These are phyloP conservation scores for Bicyclus anynana DNA, from an alignment of 1,140 invertebrate species.

Conservation along the genomic window DNA sequence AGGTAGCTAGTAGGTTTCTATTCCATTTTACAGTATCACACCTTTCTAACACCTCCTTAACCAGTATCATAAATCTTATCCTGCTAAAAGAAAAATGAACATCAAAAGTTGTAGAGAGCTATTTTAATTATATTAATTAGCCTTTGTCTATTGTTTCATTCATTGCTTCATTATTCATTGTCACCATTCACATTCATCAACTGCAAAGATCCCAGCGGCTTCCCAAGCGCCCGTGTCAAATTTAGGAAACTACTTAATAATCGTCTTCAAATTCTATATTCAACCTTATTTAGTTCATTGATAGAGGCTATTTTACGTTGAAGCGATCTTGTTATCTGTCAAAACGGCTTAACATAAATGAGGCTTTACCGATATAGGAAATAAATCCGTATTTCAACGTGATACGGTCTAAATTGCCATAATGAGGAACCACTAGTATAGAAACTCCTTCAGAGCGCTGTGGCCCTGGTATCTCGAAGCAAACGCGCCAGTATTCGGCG, in stretches of 20 bases:
- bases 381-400: conserved; percentile 8
- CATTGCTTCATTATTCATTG: conserved; percentile 39
- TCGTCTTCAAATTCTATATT: conserved; percentile 22
- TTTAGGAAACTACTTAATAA: conserved; percentile 64
- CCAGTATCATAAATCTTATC: no score
- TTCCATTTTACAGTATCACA: no score
- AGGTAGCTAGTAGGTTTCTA: no score
- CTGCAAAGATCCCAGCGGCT: conserved; percentile 50
- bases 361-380: conserved; percentile 11
- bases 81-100: neutral
- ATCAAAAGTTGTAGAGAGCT: neutral
- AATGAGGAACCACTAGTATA: conserved; percentile 12
- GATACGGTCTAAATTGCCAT: conserved; percentile 33
- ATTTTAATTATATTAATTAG: conserved; percentile 14
- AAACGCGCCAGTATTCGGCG: conserved; percentile 74
- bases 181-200: conserved; percentile 39
- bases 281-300: neutral
- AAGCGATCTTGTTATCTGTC: conserved; percentile 44
- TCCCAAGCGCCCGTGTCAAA: conserved; percentile 63
- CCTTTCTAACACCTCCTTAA: no score
- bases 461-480: conserved; percentile 66
- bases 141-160: conserved; percentile 24
- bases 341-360: conserved; percentile 52
- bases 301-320: conserved; percentile 43
- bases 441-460: conserved; percentile 70